phyloP scores from a whole-genome alignment of 2,888 invertebrate species.

The Diabrotica balteata region DNA sequence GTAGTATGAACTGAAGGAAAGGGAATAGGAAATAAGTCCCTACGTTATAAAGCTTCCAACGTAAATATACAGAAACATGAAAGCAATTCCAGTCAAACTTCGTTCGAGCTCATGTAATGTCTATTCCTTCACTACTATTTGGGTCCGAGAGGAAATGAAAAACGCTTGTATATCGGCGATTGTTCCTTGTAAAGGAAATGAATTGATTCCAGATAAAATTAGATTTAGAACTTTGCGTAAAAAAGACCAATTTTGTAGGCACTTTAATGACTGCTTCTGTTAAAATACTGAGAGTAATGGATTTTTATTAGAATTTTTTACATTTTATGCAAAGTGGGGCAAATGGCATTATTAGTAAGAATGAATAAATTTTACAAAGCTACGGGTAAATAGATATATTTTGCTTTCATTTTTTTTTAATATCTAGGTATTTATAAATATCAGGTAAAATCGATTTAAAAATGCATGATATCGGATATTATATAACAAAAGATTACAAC shows the following conservation, averaged over 20 bases:
- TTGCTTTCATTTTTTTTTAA: too few relatives aligned
- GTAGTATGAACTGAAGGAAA: constrained; percentile 13
- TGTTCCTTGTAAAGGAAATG: constrained; percentile 27
- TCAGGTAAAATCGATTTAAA: too few relatives aligned
- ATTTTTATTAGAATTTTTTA: too few relatives aligned
- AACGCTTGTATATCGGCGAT: constrained; percentile 27
- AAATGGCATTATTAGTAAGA: too few relatives aligned
- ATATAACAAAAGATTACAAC: too few relatives aligned
- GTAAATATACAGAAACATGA: constrained; percentile 37
- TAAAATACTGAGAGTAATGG: neutral
- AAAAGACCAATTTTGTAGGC: neutral
- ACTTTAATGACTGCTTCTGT: constrained; percentile 5
- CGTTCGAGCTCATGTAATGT: constrained; percentile 32
- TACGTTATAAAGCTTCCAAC: constrained; percentile 36
- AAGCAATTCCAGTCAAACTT: constrained; percentile 35
- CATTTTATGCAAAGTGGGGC: too few relatives aligned
- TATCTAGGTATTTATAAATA: too few relatives aligned
- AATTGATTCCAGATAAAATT: constrained; percentile 27
- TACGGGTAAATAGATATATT: too few relatives aligned
- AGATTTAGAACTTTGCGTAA: constrained; percentile 16
- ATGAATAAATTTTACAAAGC: too few relatives aligned
- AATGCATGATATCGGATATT: too few relatives aligned
- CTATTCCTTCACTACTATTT: constrained; percentile 29
- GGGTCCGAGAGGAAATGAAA: constrained; percentile 28
- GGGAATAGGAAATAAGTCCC: constrained; percentile 37